These are phyloP conservation scores for Prionace glauca DNA, from an alignment of 2,797 vertebrate genomes.

Conservation along the genomic window DNA sequence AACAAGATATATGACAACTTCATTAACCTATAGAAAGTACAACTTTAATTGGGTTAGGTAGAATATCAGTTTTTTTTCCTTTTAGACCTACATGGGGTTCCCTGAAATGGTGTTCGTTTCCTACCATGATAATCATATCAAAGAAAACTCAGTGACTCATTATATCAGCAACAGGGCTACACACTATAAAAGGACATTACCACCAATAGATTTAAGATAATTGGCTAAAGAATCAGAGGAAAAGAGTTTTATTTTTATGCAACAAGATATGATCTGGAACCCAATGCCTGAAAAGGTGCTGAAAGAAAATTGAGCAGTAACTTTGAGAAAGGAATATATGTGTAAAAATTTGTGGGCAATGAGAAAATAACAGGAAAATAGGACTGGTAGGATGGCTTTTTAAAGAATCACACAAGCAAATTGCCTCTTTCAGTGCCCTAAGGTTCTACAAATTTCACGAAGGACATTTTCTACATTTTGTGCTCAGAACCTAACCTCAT, in stretches of 20 bases:
- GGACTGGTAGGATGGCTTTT: background rate
- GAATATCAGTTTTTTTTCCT: conserved; percentile 10
- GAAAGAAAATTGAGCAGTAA: background rate
- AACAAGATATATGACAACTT: background rate
- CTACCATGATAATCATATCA: background rate
- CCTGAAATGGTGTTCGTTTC: background rate
- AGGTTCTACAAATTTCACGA: background rate
- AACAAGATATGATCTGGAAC: background rate
- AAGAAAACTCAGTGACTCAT: background rate
- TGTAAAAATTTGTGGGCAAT: background rate
- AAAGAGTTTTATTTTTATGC: background rate
- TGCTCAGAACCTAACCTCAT: background rate
- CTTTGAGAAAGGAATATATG: background rate
- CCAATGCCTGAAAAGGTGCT: background rate
- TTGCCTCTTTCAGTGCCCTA: background rate
- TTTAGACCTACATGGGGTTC: background rate
- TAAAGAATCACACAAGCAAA: background rate
- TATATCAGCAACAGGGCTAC: background rate
- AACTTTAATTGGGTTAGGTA: background rate
- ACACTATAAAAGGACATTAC: background rate
- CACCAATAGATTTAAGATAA: background rate
- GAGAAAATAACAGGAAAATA: background rate
- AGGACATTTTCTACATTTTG: background rate
- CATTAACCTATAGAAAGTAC: background rate
- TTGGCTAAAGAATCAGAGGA: background rate